Conservation (phyloP, 2,888 invertebrate genomes). For the Ischnura elegans region DNA sequence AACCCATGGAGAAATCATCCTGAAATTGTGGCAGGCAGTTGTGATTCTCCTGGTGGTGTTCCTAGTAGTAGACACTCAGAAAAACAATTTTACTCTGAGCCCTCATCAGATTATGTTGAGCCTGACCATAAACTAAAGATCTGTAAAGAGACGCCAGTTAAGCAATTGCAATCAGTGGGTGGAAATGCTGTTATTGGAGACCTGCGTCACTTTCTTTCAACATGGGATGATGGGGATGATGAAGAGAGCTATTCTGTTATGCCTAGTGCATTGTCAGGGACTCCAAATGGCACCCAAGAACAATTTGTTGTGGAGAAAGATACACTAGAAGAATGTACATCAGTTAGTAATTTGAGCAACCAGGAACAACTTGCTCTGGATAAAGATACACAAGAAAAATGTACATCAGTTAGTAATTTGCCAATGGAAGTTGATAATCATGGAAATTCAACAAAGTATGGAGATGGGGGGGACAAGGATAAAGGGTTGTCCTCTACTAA, state of each 20-base stretch:
- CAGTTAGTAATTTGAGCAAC: not conserved
- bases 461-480: not conserved
- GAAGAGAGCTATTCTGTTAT: not conserved
- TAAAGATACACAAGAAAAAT: not conserved
- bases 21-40: not conserved
- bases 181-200: constrained; percentile 2
- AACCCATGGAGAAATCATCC: not conserved
- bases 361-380: not conserved
- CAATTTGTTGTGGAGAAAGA: not conserved
- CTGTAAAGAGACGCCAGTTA: not conserved
- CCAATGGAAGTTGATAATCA: not conserved
- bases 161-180: not conserved
- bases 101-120: not conserved
- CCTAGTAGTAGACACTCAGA: not conserved
- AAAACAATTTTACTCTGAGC: not conserved
- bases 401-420: not conserved
- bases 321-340: not conserved
- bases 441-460: not conserved
- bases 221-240: constrained; percentile 58
- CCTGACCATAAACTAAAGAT: not conserved
- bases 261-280: not conserved
- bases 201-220: constrained; percentile 43
- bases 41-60: not conserved
- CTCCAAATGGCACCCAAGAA: not conserved
- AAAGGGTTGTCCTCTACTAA: not conserved